phyloP scores from a whole-genome alignment of 2,888 invertebrate genomes.

The Reticulitermes lucifugus region DNA sequence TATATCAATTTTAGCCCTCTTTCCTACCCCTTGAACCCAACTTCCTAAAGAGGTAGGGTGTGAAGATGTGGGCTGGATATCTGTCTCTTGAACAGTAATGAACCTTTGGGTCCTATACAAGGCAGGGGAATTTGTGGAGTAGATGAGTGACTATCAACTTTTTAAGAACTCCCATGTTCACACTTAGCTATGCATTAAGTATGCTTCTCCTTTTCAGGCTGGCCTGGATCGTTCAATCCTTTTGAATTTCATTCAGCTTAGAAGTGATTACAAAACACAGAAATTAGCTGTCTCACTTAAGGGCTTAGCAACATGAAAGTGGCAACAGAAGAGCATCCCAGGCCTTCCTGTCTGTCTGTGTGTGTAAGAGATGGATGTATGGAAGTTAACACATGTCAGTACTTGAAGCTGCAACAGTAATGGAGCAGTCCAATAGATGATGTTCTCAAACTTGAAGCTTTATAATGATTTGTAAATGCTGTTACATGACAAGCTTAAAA shows the following conservation, averaged over 20 bases:
- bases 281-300: slow-evolving; percentile 74
- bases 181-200: too few species aligned
- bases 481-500: not conserved
- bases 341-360: not conserved
- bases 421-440: not conserved
- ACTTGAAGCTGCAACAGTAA: not conserved
- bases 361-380: not conserved
- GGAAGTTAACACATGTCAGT: not conserved
- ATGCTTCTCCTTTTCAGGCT: slow-evolving; percentile 71
- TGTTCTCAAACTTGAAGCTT: not conserved
- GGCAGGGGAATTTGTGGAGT: too few species aligned
- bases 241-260: slow-evolving; percentile 91
- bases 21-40: too few species aligned
- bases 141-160: too few species aligned
- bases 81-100: too few species aligned
- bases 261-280: slow-evolving; percentile 93
- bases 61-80: too few species aligned
- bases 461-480: not conserved
- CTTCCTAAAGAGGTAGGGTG: too few species aligned
- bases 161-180: too few species aligned
- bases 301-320: slow-evolving; percentile 61
- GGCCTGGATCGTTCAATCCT: slow-evolving; percentile 91
- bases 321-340: not conserved
- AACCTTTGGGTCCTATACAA: too few species aligned
- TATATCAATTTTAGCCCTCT: not conserved